These are phyloP conservation scores for Papilio aristodemus DNA, from an alignment of 1,140 invertebrate genomes.

Conservation along the genomic window DNA sequence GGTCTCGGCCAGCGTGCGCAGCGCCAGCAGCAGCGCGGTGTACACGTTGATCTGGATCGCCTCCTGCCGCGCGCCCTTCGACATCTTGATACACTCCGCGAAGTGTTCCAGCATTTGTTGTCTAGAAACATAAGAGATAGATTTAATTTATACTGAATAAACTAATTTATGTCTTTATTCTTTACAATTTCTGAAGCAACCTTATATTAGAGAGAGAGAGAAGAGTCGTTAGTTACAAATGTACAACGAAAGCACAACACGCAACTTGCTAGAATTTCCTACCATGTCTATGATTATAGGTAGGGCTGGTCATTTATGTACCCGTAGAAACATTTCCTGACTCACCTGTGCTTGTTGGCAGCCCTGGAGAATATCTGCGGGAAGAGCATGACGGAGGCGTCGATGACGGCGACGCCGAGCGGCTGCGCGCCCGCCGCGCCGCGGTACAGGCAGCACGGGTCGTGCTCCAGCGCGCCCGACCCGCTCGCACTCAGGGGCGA, in stretches of 20 bases:
- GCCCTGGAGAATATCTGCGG: constrained; percentile 96
- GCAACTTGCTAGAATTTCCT: too few relatives aligned
- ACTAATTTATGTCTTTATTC: too few relatives aligned
- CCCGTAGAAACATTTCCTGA: not conserved
- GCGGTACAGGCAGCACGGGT: constrained; percentile 94
- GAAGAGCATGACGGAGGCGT: constrained; percentile 95
- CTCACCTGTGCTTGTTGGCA: constrained; percentile 92
- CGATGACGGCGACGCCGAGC: constrained; percentile 97
- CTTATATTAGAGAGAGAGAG: not conserved
- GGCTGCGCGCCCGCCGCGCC: constrained; percentile 90
- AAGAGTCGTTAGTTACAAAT: too few relatives aligned
- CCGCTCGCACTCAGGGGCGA: constrained; percentile 87
- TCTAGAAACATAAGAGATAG: constrained; percentile 65
- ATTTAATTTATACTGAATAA: too few relatives aligned
- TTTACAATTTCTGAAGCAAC: too few relatives aligned
- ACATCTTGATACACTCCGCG: constrained; percentile 95
- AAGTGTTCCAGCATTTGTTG: constrained; percentile 99
- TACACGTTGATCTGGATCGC: constrained; percentile 99
- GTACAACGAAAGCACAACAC: not conserved
- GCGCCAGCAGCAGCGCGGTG: constrained; percentile 93
- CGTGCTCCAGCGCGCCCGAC: constrained; percentile 97
- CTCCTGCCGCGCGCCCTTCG: constrained; percentile 94
- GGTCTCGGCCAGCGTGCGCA: constrained; percentile 93
- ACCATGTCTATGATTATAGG: constrained; percentile 15
- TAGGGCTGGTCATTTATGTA: too few relatives aligned